Evolutionary conservation across 2,888 invertebrate genomes (phyloP), one percentile per base, ranked within the genome.

Genomic region (Steinernema carpocapsae): DNA sequence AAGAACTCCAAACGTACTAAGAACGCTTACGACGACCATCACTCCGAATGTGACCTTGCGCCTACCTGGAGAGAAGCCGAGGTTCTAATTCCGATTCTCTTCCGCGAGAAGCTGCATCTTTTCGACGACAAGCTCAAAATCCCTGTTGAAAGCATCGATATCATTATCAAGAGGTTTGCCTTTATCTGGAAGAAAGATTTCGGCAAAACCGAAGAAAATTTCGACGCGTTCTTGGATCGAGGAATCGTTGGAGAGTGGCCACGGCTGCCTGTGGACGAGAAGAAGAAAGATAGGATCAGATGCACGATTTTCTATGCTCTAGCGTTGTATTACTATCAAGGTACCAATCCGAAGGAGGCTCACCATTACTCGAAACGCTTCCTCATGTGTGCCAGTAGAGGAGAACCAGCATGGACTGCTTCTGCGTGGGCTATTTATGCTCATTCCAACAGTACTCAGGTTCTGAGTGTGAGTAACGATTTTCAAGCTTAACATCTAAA

Each of bases 81-180:
- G 32, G 10, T 64, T 14, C 22, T 75, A 17, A 26, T 75, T 17
- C 75, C 74, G 37, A 24, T 75, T 24, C 29, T 75, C 7, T 42
- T 75, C 42, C 75, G 76, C 37, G 56, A 75, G 2, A 64, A 70
- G 32, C 43, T 76, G 19, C 75, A 76, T 19, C 45, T 75, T 10
- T 74, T 75, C 42, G 73, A 74, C 51, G 75, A 75, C 51, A 71
- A 74, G 14, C 42, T 43, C n/a, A 42, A 43, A 14, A 19, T 72
- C 19, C 14, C 26, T 7, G n/a, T 26, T n/a, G 74, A 74, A 22
- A 29, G 48, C 43, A 74, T 74, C 17, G 74, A 74, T 19, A 29
- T 56, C 76, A 10, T 26, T 76, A 17, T 43, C 42, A 64, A 73
- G 51, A 56, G 29, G n/a, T 59, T 45, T n/a, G 43, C 19, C 24